Evolutionary conservation across 2,113 vertebrate genomes (phyloP).

Genomic region (Dicrurus megarhynchus): DNA sequence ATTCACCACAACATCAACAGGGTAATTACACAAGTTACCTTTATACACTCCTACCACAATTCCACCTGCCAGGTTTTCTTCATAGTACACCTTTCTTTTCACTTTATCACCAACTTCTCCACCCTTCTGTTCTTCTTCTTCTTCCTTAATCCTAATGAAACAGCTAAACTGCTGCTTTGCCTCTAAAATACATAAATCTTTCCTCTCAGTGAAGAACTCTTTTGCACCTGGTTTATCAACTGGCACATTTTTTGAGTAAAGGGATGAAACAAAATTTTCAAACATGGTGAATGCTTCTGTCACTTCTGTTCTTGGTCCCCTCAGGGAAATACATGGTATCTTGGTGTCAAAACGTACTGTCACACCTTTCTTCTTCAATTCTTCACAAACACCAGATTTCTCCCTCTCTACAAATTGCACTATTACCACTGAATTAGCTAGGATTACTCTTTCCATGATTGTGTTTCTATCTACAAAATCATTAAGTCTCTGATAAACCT

Average conservation of each 20-base stretch:
- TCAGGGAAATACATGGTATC: slow-evolving; percentile 63
- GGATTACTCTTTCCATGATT: slow-evolving; percentile 54
- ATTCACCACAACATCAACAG: slow-evolving; percentile 78
- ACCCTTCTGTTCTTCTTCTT: not conserved
- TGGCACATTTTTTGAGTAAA: slow-evolving; percentile 47
- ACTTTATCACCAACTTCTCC: not conserved
- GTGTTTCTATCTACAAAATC: slow-evolving; percentile 76
- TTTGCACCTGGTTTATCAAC: slow-evolving; percentile 75
- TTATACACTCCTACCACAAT: slow-evolving; percentile 73
- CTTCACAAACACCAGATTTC: not conserved
- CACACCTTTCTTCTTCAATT: slow-evolving; percentile 58
- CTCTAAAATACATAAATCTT: slow-evolving; percentile 2
- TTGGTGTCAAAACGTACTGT: slow-evolving; percentile 39
- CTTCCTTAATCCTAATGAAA: slow-evolving; percentile 72
- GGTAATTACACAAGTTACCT: slow-evolving; percentile 72
- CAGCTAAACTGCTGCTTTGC: slow-evolving; percentile 64
- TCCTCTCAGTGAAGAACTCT: slow-evolving; percentile 72
- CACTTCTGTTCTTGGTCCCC: slow-evolving; percentile 72
- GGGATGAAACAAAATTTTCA: slow-evolving; percentile 35
- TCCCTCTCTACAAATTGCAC: slow-evolving; percentile 70
- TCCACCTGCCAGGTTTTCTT: slow-evolving; percentile 53
- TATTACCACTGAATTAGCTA: not conserved
- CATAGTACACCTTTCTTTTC: not conserved
- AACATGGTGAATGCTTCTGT: not conserved
- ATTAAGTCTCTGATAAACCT: slow-evolving; percentile 47